These are phyloP conservation scores for Pampus argenteus DNA, from an alignment of 2,797 vertebrate species.

Conservation along the genomic window DNA sequence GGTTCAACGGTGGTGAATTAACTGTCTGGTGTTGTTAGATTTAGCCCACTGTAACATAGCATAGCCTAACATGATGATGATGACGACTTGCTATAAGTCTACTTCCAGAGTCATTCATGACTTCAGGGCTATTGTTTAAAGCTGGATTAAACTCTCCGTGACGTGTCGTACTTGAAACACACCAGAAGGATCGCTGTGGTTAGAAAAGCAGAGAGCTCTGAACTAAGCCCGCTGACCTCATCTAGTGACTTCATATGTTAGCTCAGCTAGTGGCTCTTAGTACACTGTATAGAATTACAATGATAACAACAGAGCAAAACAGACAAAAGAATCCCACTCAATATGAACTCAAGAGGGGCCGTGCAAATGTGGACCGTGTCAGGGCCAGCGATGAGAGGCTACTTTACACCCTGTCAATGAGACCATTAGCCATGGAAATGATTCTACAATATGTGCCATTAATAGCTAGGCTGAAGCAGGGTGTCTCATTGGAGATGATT, in stretches of 20 bases:
- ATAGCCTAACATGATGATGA: conserved; percentile 17
- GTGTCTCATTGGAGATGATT: conserved; percentile 67
- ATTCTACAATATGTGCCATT: conserved; percentile 65
- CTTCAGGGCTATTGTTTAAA: conserved; percentile 52
- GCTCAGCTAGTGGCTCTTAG: conserved; percentile 43
- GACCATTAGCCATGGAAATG: conserved; percentile 62
- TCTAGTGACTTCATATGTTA: conserved; percentile 64
- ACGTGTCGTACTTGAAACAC: conserved; percentile 40
- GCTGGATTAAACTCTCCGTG: conserved; percentile 56
- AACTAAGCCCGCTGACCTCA: conserved; percentile 65
- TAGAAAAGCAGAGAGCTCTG: conserved; percentile 32
- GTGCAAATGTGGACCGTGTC: conserved; percentile 23
- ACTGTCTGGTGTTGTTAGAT: conserved; percentile 25
- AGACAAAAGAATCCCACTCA: conserved; percentile 19
- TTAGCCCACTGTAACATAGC: not conserved
- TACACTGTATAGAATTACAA: conserved; percentile 32
- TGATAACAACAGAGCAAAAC: conserved; percentile 33
- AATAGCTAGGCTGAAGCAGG: conserved; percentile 61
- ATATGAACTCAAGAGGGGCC: conserved; percentile 38
- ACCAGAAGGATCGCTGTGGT: conserved; percentile 49
- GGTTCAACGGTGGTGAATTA: conserved; percentile 21
- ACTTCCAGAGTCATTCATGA: conserved; percentile 52
- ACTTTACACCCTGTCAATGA: conserved; percentile 53
- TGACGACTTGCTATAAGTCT: conserved; percentile 16
- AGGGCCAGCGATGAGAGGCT: conserved; percentile 37